A percentile compares a stretch with the other conserved stretches of the same genome.
These are phyloP conservation scores for Copidosoma floridanum DNA, from an alignment of 1,140 invertebrate species.

Conservation along the genomic window DNA sequence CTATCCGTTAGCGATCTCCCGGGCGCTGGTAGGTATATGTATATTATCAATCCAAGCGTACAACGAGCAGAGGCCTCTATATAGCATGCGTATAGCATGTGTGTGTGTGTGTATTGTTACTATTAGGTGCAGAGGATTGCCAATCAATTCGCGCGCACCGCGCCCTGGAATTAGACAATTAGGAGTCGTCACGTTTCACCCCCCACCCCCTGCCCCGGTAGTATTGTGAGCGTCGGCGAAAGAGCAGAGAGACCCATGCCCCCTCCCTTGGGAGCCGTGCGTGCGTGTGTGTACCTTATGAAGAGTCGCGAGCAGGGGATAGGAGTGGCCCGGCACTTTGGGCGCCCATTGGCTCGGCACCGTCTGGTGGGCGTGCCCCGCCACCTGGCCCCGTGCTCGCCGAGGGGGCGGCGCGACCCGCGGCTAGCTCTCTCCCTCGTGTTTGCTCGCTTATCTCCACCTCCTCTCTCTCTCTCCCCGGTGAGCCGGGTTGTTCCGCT, in stretches of 20 bases:
- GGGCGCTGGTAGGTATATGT: too few relatives aligned
- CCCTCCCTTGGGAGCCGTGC: not conserved
- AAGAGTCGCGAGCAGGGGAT: conserved; percentile 13
- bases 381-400: conserved; percentile 38
- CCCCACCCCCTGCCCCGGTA: conserved; percentile 28
- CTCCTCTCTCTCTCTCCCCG: conserved; percentile 8
- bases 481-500: conserved; percentile 32
- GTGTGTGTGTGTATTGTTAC: too few relatives aligned
- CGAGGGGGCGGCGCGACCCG: conserved; percentile 41
- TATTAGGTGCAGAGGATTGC: conserved; percentile 35
- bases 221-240: conserved; percentile 16
- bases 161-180: conserved; percentile 57
- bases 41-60: conserved; percentile 36
- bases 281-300: too few relatives aligned
- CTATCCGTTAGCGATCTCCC: conserved; percentile 21
- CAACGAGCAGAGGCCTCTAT: conserved; percentile 31
- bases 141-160: conserved; percentile 52
- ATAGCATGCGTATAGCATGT: not conserved
- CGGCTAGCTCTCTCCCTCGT: too few relatives aligned
- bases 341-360: not conserved
- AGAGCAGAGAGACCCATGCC: not conserved
- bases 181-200: conserved; percentile 57
- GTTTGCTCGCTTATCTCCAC: too few relatives aligned
- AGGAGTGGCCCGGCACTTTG: not conserved
- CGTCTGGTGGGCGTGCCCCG: conserved; percentile 31